phyloP scores from a whole-genome alignment of 1,140 invertebrate species.

The Vollenhovia emeryi region DNA sequence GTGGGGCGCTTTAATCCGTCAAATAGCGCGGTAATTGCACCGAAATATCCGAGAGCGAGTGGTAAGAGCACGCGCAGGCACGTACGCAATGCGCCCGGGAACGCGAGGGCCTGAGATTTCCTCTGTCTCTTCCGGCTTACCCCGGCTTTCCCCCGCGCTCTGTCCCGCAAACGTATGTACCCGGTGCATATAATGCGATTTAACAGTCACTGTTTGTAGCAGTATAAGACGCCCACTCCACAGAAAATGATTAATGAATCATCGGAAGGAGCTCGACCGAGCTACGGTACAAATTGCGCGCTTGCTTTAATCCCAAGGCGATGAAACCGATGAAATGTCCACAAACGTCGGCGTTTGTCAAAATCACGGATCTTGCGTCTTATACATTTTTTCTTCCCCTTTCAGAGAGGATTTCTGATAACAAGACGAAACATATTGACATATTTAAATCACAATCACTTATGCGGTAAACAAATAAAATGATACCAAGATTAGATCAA shows the following conservation, averaged over 20 bases:
- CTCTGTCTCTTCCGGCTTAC: background rate
- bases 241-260: slow-evolving; percentile 8
- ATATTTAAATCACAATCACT: too few species aligned
- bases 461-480: too few species aligned
- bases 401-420: too few species aligned
- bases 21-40: slow-evolving; percentile 27
- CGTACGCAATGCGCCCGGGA: background rate
- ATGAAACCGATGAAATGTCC: background rate
- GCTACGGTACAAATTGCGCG: background rate
- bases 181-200: background rate
- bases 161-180: background rate
- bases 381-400: background rate
- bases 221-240: background rate
- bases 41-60: background rate
- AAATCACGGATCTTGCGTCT: background rate
- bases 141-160: too few species aligned
- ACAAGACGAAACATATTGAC: too few species aligned
- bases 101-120: slow-evolving; percentile 23
- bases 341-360: background rate
- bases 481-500: too few species aligned
- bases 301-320: background rate
- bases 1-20: slow-evolving; percentile 28
- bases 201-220: background rate
- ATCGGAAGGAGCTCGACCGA: background rate
- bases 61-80: slow-evolving; percentile 14